Conservation (phyloP, 1,140 invertebrate species). For the Nasonia giraulti region DNA sequence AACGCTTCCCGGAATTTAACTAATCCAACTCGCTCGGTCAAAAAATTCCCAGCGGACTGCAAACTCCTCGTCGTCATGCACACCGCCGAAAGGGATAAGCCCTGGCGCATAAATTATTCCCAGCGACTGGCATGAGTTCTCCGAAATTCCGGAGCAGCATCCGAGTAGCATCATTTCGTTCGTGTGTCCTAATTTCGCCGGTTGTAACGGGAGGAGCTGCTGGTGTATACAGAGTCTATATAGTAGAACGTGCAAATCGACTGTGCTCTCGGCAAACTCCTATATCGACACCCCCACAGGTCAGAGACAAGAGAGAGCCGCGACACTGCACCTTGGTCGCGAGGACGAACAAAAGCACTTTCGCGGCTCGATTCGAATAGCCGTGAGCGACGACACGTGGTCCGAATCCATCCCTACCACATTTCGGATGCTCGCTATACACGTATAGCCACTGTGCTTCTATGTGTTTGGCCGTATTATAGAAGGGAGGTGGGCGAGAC, state of each 20-base stretch:
- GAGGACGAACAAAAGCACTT: slow-evolving; percentile 40
- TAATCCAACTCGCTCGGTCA: no score
- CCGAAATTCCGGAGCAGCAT: neutral
- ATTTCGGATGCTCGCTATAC: neutral
- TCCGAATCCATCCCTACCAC: slow-evolving; percentile 7
- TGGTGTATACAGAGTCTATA: neutral
- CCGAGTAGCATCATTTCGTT: neutral
- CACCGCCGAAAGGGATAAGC: no score
- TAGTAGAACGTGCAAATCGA: neutral
- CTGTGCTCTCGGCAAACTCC: neutral
- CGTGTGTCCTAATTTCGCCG: neutral
- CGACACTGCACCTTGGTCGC: neutral
- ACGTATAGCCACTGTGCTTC: neutral
- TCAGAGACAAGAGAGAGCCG: neutral
- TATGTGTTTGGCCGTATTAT: slow-evolving; percentile 64
- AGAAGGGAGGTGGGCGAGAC: slow-evolving; percentile 13
- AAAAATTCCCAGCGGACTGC: no score
- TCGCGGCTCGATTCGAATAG: slow-evolving; percentile 38
- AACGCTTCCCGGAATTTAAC: no score
- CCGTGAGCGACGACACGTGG: slow-evolving; percentile 33
- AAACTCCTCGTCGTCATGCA: no score
- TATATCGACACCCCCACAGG: neutral
- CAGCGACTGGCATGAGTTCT: neutral
- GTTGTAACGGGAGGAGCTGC: neutral
- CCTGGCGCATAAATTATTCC: neutral